phyloP scores from a whole-genome alignment of 2,888 invertebrate genomes.

The Sepioteuthis lessoniana region DNA sequence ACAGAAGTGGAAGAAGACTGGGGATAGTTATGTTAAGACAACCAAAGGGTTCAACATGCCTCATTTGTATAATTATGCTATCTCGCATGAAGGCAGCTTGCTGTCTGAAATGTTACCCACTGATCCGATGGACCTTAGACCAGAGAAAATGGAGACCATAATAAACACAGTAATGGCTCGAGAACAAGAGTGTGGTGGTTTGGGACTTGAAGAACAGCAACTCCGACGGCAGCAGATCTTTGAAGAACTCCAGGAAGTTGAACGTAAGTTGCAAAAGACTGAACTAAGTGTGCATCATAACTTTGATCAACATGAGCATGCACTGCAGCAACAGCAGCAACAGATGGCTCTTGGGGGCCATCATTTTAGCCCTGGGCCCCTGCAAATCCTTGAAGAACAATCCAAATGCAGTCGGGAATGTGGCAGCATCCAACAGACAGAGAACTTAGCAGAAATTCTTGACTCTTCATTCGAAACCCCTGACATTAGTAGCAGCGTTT shows the following conservation, averaged over 20 bases:
- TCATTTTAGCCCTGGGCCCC: slow-evolving; percentile 45
- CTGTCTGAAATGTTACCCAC: slow-evolving; percentile 50
- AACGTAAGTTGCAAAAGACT: slow-evolving; percentile 81
- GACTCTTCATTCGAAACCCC: background rate
- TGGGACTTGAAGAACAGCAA: slow-evolving; percentile 79
- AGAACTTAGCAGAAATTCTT: background rate
- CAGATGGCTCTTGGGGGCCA: slow-evolving; percentile 42
- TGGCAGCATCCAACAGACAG: background rate
- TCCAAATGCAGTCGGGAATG: background rate
- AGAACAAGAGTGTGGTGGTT: slow-evolving; percentile 68
- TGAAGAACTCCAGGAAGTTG: slow-evolving; percentile 83
- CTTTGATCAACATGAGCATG: slow-evolving; percentile 55
- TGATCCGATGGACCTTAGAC: slow-evolving; percentile 68
- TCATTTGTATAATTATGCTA: background rate
- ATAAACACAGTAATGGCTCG: slow-evolving; percentile 75
- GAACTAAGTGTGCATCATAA: slow-evolving; percentile 71
- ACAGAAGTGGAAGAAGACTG: slow-evolving; percentile 38
- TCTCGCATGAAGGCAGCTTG: background rate
- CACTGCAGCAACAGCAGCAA: slow-evolving; percentile 55
- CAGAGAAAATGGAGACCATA: slow-evolving; percentile 73
- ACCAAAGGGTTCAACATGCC: slow-evolving; percentile 23
- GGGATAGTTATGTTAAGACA: background rate
- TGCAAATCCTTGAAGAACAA: slow-evolving; percentile 38
- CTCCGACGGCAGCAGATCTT: slow-evolving; percentile 82
- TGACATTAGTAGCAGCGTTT: background rate